Evolutionary conservation across 1,140 invertebrate genomes (phyloP), one percentile per base, ranked within the genome.

Genomic region (Episyrphus balteatus): DNA sequence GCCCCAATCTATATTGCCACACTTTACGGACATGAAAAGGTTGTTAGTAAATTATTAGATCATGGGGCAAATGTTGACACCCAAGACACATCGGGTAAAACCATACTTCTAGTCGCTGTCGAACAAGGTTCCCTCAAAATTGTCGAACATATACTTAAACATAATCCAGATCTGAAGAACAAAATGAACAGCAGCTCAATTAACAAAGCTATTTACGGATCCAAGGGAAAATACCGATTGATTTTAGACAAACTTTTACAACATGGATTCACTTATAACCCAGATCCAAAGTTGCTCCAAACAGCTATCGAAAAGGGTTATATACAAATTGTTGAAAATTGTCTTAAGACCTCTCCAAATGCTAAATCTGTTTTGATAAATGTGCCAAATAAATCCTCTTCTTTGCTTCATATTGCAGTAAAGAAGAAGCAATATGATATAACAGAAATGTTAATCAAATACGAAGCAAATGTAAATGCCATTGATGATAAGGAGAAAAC

Each of bases 391-490:
- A 37, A 42, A 11, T 40, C 21, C 1, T 10, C 12, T n/a, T 48
- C 40, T 12, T 39, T 40, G 12, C 38, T 52, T 21, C 47, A 52
- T 31, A 5, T 7, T 37, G 48, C 48, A 14, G 44, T 42, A 8
- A 39, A 44, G 32, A 43, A 37, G 15, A 40, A 36, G 17, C 38
- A 49, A 31, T 8, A 30, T 14, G 42, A 47, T 40, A 31, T 47
- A 5, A 42, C 42, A 7, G 30, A 50, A 44, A 12, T 47, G 31
- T 48, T 52, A 18, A 46, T 52, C 32, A 50, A 32, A 21, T 19
- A 40, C 17, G 48, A 38, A 17, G 51, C 51, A 21, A 38, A 49
- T 36, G 31, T 52, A 7, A 49, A 49, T 36, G 34, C 17, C n/a
- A 30, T 34, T 33, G 45, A 47, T 36, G 12, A 33, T 33, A 45